These are phyloP conservation scores for Mus musculus DNA, from an alignment of 2,113 vertebrate species.

Conservation along the genomic window GRCm39 chr1:160296001-160296500, in stretches of 20 bases:
- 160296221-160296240: neutral
- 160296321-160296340: slow-evolving; percentile 11
- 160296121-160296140: neutral
- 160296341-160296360: slow-evolving; percentile 12
- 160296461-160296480: neutral
- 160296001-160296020: slow-evolving; percentile 27
- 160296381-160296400: slow-evolving; percentile 18
- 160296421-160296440: neutral
- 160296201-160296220: neutral
- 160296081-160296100: neutral
- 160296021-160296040: neutral
- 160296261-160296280: neutral
- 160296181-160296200: neutral
- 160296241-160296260: neutral
- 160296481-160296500: neutral
- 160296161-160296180: neutral
- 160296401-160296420: neutral
- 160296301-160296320: neutral
- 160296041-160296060: neutral
- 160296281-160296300: neutral
- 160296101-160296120: neutral
- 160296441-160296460: neutral
- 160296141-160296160: neutral
- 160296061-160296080: slow-evolving; percentile 20
- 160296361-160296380: slow-evolving; percentile 22